Evolutionary conservation across 2,113 vertebrate genomes (phyloP).

Genomic region (Zosterops lateralis): DNA sequence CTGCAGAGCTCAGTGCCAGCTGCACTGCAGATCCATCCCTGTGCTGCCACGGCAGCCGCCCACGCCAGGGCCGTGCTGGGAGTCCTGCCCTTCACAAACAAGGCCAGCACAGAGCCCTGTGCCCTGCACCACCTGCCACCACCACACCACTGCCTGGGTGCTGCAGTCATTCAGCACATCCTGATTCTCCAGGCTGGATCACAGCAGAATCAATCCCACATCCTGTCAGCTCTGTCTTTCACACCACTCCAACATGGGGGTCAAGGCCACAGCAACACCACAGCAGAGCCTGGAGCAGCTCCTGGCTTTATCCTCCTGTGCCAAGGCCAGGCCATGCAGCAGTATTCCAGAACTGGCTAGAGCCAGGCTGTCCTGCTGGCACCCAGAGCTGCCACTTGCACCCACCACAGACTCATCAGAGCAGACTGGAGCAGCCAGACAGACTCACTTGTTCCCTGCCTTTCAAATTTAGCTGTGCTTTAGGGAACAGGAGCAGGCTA

Average conservation of each 20-base stretch:
- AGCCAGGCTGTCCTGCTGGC: not conserved
- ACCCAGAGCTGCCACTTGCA: not conserved
- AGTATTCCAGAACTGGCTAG: not conserved
- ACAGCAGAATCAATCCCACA: not conserved
- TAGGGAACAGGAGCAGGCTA: not conserved
- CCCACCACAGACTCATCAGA: not conserved
- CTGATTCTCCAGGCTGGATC: not conserved
- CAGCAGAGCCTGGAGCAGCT: not conserved
- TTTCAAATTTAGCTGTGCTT: slow-evolving; percentile 51
- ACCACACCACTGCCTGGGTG: not conserved
- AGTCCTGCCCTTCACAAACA: not conserved
- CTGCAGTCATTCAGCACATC: not conserved
- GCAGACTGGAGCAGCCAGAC: not conserved
- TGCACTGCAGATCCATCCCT: rapidly evolving
- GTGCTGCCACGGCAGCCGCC: rapidly evolving
- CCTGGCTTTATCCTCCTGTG: not conserved
- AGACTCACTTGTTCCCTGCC: not conserved
- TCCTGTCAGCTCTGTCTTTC: not conserved
- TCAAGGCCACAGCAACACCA: not conserved
- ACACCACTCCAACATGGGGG: rapidly evolving
- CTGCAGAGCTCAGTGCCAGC: not conserved
- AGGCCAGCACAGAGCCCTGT: not conserved
- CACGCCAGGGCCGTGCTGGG: rapidly evolving
- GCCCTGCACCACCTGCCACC: not conserved
- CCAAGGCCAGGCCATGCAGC: not conserved